A percentile compares a stretch with the other conserved stretches of the same genome.
These are phyloP conservation scores for Parambassis ranga DNA, from an alignment of 2,797 vertebrate genomes.

Conservation along the genomic window DNA sequence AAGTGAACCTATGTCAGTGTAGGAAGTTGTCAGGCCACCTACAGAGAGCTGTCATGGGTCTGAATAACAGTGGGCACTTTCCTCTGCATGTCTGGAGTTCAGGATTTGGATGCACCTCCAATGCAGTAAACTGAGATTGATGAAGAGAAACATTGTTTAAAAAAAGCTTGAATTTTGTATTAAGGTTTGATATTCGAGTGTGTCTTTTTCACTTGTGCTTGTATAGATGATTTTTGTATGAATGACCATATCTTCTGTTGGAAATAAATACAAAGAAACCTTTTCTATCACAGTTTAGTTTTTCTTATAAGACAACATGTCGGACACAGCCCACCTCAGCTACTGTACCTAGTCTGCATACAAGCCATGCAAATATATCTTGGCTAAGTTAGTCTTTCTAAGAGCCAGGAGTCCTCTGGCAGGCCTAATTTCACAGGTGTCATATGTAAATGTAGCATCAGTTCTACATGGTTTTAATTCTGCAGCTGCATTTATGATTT, in stretches of 20 bases:
- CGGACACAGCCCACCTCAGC: background rate
- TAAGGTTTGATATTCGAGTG: background rate
- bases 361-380: conserved; percentile 4
- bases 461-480: conserved; percentile 31
- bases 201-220: background rate
- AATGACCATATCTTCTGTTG: background rate
- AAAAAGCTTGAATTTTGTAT: background rate
- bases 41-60: too few species aligned
- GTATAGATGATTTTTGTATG: background rate
- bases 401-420: background rate
- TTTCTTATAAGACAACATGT: background rate
- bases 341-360: background rate
- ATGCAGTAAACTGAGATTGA: background rate
- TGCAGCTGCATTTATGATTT: conserved; percentile 29
- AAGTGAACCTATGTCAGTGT: conserved; percentile 1
- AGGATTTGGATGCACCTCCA: too few species aligned
- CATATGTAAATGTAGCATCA: conserved; percentile 24
- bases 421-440: conserved; percentile 9
- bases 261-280: too few species aligned
- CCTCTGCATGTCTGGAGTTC: too few species aligned
- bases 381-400: background rate
- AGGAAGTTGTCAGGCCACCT: background rate
- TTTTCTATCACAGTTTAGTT: too few species aligned
- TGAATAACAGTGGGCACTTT: too few species aligned
- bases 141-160: background rate